Evolutionary conservation across 2,113 vertebrate genomes (phyloP).

Genomic region (Isurus oxyrinchus): DNA sequence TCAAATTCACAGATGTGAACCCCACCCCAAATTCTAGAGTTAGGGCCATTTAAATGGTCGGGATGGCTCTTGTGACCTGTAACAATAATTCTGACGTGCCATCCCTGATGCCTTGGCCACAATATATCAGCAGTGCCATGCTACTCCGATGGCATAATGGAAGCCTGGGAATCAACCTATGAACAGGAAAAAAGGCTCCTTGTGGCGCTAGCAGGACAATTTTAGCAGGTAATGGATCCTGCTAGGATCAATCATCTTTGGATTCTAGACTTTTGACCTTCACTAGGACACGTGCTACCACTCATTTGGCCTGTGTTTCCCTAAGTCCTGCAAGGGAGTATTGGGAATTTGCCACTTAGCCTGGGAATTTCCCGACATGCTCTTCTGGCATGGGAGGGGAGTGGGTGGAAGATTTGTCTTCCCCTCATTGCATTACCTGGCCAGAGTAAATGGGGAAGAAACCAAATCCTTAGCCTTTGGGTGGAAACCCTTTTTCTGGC

Average conservation of each 20-base stretch:
- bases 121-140: not conserved
- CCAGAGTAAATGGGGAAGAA: not conserved
- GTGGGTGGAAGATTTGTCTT: not conserved
- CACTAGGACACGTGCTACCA: not conserved
- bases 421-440: not conserved
- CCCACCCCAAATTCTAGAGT: not conserved
- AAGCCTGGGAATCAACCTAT: not conserved
- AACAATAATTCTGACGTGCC: not conserved
- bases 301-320: not conserved
- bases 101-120: not conserved
- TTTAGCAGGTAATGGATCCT: not conserved
- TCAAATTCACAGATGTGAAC: not conserved
- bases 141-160: not conserved
- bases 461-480: not conserved
- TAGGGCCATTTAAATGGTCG: not conserved
- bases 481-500: not conserved
- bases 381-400: not conserved
- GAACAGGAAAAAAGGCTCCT: not conserved
- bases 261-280: not conserved
- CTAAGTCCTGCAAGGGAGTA: not conserved
- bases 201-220: not conserved
- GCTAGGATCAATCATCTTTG: not conserved
- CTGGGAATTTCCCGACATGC: not conserved
- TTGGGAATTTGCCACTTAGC: not conserved
- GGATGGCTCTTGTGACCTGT: not conserved